Evolutionary conservation across 2,888 invertebrate species (phyloP).

Genomic region (Pherbina coryleti): DNA sequence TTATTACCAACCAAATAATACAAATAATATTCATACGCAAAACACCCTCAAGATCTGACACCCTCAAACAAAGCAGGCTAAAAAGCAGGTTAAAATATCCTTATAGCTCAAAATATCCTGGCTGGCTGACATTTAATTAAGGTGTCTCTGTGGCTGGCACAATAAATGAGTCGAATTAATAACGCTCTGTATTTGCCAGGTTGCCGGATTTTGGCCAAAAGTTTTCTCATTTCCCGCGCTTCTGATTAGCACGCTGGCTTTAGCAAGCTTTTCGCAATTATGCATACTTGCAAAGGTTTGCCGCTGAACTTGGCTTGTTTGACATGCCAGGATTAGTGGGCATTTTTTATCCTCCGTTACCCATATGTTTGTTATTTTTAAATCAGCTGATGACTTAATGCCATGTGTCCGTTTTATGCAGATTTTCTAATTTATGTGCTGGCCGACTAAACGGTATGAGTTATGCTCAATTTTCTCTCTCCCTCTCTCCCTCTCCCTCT

Average conservation of each 20-base stretch:
- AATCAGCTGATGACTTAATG: slow-evolving; percentile 33
- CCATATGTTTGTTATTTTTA: slow-evolving; percentile 8
- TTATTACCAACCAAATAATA: slow-evolving; percentile 33
- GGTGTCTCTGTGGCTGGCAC: slow-evolving; percentile 54
- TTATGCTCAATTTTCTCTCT: not conserved
- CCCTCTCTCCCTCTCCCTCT: too few species aligned
- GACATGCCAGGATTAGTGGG: not conserved
- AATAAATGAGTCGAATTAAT: slow-evolving; percentile 69
- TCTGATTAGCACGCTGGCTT: not conserved
- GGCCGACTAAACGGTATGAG: not conserved
- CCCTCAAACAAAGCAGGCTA: not conserved
- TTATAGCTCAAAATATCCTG: not conserved
- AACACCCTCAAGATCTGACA: not conserved
- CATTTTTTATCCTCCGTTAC: not conserved
- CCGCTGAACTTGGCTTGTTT: not conserved
- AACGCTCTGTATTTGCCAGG: slow-evolving; percentile 65
- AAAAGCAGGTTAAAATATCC: not conserved
- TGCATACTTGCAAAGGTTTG: not conserved
- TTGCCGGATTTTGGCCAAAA: slow-evolving; percentile 15
- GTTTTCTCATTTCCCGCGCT: not conserved
- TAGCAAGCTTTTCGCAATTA: not conserved
- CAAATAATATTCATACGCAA: slow-evolving; percentile 24
- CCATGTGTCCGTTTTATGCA: slow-evolving; percentile 14
- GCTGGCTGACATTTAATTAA: slow-evolving; percentile 65
- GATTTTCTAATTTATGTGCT: slow-evolving; percentile 29